Conservation (phyloP, 2,888 invertebrate species). For the Reticulitermes lucifugus region DNA sequence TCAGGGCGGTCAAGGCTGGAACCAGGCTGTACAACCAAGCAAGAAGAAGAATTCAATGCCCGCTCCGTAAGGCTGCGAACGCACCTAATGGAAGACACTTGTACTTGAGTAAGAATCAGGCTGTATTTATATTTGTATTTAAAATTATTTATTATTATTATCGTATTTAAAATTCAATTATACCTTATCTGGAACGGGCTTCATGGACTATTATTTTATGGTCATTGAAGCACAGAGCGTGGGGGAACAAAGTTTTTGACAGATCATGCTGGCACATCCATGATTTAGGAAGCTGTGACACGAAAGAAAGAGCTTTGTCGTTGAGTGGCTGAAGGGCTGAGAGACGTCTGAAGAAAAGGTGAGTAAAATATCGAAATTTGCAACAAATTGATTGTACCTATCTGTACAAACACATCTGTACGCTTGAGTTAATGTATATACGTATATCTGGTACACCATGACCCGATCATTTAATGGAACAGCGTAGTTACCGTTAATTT, state of each 20-base stretch:
- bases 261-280: slow-evolving; percentile 29
- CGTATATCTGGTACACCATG: background rate
- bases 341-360: slow-evolving; percentile 81
- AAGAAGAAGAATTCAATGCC: too few species aligned
- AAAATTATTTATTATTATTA: too few species aligned
- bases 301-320: slow-evolving; percentile 2
- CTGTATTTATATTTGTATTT: too few species aligned
- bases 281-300: slow-evolving; percentile 41
- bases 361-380: slow-evolving; percentile 64
- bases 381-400: background rate
- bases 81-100: too few species aligned
- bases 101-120: too few species aligned
- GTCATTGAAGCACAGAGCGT: background rate
- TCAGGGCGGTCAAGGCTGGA: too few species aligned
- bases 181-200: background rate
- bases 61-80: too few species aligned
- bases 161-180: too few species aligned
- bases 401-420: slow-evolving; percentile 47
- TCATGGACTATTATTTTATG: background rate
- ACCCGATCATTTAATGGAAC: background rate
- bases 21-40: too few species aligned
- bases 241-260: slow-evolving; percentile 8
- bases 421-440: background rate
- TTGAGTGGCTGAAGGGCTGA: slow-evolving; percentile 79
- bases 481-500: slow-evolving; percentile 37